Conservation (phyloP, 2,113 vertebrate species). For the Mustela nigripes region DNA sequence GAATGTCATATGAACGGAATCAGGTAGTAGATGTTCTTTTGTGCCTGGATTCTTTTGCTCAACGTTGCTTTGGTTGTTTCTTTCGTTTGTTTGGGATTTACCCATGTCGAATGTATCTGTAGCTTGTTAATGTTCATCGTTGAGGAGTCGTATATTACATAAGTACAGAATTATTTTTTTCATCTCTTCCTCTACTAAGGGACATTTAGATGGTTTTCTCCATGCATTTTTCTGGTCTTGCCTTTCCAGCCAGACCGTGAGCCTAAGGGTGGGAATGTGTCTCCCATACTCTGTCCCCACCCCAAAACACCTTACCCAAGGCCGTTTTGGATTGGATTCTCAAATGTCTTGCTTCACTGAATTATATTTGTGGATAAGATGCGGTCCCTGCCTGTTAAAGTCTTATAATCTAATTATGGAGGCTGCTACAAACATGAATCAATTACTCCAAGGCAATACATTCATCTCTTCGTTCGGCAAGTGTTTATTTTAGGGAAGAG, state of each 20-base stretch:
- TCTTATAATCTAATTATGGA: background rate
- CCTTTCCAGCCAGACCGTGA: background rate
- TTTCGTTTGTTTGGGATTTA: background rate
- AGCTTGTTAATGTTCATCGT: background rate
- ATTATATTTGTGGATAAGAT: background rate
- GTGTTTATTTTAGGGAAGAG: background rate
- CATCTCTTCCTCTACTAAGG: background rate
- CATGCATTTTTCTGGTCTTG: background rate
- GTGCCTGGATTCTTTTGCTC: background rate
- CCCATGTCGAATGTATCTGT: background rate
- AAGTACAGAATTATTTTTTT: background rate
- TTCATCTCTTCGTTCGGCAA: background rate
- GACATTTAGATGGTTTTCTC: background rate
- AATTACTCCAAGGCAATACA: background rate
- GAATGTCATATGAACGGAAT: background rate
- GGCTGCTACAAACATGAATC: background rate
- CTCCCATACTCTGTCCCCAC: background rate
- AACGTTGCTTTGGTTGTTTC: background rate
- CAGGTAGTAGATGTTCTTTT: accelerated
- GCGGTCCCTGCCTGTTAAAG: background rate
- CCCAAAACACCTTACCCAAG: too few species aligned
- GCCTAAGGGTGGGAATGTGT: background rate
- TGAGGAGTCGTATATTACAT: too few species aligned
- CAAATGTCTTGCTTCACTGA: background rate
- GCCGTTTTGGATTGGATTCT: background rate